Evolutionary conservation across 2,797 vertebrate genomes (phyloP), one percentile per base, ranked within the genome.

Genomic region (Hypotaenidia philippensis): DNA sequence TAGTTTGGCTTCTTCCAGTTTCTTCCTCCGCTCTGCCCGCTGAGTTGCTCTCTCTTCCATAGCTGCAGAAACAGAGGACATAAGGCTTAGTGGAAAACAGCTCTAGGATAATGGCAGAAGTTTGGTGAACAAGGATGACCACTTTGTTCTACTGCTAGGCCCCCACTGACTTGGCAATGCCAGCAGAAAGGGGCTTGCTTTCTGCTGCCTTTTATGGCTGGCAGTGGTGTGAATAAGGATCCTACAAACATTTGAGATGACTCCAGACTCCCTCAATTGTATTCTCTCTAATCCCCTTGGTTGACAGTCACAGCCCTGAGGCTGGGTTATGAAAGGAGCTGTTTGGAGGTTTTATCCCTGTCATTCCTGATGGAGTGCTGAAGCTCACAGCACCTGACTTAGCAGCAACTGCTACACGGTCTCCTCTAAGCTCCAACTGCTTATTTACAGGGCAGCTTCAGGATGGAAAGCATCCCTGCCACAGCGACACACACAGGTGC

Each of bases 11-110:
- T 99, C 98, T 94, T 99, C 98, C 50, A 99, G 95, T 97, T 99
- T 97, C 88, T 88, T 98, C 97, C 97, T 99, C 77, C 98, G 97
- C 95, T 98, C 98, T 34, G 98, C 97, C 6, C 99, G 98, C 90
- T 98, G 98, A 36, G 47, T 94, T 17, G 99, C 99, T 83, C 99
- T 98, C 94, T 98, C 98, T 97, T 99, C 99, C 99, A 99, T 99
- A 72, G 98, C 99, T 99, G 87, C 53, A 95, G 91, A 94, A 97
- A 72, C 6, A n/a, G 20, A 60, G 76, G 40, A 47, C 13, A 27
- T 10, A 38, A 83, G 9, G 25, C 63, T 95, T 63, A 69, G 34
- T 38, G 38, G 36, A 81, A 89, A 81, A 10, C 8, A 78, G 32
- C 69, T 52, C 1, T 0, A 40, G 38, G 27, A 19, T 41, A 55